Evolutionary conservation across 2,888 invertebrate genomes (phyloP).

Genomic region (Ischnura elegans): DNA sequence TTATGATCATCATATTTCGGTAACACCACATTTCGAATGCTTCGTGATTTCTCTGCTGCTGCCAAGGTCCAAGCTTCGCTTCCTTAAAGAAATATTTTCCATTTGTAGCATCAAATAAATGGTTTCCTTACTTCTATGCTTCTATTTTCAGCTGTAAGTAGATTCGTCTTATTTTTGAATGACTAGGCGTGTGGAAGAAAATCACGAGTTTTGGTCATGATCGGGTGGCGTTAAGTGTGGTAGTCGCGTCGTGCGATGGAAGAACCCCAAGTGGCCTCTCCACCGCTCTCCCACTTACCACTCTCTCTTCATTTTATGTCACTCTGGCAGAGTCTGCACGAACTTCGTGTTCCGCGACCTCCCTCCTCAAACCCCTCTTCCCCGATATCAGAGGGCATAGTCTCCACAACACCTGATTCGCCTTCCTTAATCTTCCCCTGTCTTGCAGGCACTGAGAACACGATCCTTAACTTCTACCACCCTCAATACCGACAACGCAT

Average conservation of each 20-base stretch:
- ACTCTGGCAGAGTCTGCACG: background rate
- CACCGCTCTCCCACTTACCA: background rate
- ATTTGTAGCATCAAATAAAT: too few relatives aligned
- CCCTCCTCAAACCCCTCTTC: background rate
- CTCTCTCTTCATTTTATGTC: background rate
- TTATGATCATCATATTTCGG: too few relatives aligned
- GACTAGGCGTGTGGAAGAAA: background rate
- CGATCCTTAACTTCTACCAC: background rate
- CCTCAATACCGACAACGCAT: background rate
- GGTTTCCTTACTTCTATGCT: too few relatives aligned
- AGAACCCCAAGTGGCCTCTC: background rate
- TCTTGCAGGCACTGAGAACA: background rate
- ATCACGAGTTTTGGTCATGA: background rate
- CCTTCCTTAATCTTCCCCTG: background rate
- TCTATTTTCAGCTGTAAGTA: too few relatives aligned
- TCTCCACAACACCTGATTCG: background rate
- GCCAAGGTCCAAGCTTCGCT: too few relatives aligned
- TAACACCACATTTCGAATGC: too few relatives aligned
- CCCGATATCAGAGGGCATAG: background rate
- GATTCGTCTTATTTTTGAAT: too few relatives aligned
- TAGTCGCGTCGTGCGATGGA: background rate
- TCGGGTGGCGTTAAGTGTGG: background rate
- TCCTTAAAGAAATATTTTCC: too few relatives aligned
- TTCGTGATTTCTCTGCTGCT: too few relatives aligned
- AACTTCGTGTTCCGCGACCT: background rate